Base-by-base conservation (phyloP, 2,888 invertebrate genomes). In the Blomia tropicalis region DNA sequence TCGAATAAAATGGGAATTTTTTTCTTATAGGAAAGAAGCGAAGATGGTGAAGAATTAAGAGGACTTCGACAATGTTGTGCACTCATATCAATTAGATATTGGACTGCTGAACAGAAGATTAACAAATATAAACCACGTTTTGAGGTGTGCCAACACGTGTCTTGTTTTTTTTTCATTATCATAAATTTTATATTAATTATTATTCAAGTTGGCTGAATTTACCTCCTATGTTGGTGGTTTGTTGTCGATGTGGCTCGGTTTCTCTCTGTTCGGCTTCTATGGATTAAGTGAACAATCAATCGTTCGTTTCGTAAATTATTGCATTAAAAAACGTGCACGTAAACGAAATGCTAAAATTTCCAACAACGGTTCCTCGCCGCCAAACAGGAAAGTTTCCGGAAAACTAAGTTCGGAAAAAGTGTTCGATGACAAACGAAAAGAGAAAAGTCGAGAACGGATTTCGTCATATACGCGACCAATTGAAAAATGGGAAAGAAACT, bases 231-330 rank as follows among this genome's bases (percentile, higher is more conserved):
- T 63, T 19, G 60, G 63, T 1, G 60, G 63, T 17, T 14, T 63
- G 7, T 17, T 63, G 5, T 60, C 60, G 17, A 63, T 63, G 60
- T 63, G 63, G 63, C 25, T 61, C 17, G 63, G 63, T 1, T 63
- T 60, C 53, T 61, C 60, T 17, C 19, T 63, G 2, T 32, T 63
- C 1, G 63, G 63, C 1, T 59, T 63, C 23, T 63, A 63, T 51
- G 44, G 54, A 14, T 22, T 56, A 2, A 23, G 36, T 19, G 62
- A 62, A 58, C 14, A 31, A 36, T 31, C 14, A 11, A 14, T 56
- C 4, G 56, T 56, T 56, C 56, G 56, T 22, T 30, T 56, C 11
- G 25, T 23, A 30, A 23, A 29, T 36, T 19, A 36, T 36, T 56
- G 29, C 29, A n/a, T 56, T 14, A 11, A 27, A 14, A 23, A 19